Evolutionary conservation across 2,113 vertebrate genomes (phyloP).

Genomic region (Callipepla californica): DNA sequence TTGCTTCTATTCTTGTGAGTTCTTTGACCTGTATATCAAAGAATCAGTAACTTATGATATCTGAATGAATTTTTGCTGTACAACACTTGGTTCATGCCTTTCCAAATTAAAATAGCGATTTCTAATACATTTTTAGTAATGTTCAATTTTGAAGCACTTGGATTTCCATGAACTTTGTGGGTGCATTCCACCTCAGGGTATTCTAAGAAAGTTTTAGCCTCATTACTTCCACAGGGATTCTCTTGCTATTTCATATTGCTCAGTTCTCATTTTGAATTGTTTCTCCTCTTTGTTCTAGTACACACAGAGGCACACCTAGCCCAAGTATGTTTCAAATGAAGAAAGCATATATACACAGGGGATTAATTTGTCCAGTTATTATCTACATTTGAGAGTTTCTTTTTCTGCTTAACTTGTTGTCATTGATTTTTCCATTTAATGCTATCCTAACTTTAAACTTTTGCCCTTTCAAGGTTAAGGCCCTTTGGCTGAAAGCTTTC

Average conservation of each 20-base stretch:
- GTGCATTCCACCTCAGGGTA: background rate
- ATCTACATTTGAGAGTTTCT: slow-evolving; percentile 31
- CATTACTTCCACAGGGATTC: background rate
- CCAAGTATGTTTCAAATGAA: background rate
- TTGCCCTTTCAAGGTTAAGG: slow-evolving; percentile 39
- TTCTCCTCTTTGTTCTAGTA: background rate
- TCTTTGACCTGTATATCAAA: background rate
- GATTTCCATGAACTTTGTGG: background rate
- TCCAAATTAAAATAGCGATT: background rate
- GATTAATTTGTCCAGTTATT: slow-evolving; percentile 38
- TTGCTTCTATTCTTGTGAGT: background rate
- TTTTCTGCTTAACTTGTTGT: slow-evolving; percentile 53
- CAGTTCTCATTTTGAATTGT: background rate
- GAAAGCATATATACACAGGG: slow-evolving; percentile 10
- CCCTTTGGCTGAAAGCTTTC: slow-evolving; percentile 54
- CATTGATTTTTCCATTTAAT: slow-evolving; percentile 64
- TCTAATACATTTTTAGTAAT: background rate
- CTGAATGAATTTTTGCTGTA: background rate
- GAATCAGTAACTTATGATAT: background rate
- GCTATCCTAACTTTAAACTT: slow-evolving; percentile 50
- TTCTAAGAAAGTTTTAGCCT: background rate
- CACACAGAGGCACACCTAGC: background rate
- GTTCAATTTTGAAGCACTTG: background rate
- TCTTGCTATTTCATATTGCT: background rate
- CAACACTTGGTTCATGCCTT: background rate